Percentiles rank a stretch among this genome's conserved stretches.
phyloP scores from a whole-genome alignment of 2,113 vertebrate genomes.

The Leucopsar rothschildi region DNA sequence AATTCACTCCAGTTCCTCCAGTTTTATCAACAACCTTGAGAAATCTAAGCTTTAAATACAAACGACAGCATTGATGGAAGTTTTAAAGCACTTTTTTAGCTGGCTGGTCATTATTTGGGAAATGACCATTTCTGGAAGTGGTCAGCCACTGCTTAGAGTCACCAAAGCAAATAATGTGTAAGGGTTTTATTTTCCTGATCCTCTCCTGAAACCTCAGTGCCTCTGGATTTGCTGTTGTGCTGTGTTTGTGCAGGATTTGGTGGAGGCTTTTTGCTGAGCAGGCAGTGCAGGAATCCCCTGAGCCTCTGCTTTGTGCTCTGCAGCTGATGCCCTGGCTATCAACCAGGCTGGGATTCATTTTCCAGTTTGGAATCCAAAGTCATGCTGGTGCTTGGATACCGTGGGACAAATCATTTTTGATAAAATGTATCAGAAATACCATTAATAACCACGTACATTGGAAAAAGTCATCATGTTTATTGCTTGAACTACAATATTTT shows the following conservation, averaged over 20 bases:
- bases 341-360: neutral
- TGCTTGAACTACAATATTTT: neutral
- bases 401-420: neutral
- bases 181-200: neutral
- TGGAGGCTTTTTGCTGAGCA: neutral
- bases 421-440: neutral
- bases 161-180: neutral
- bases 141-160: neutral
- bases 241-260: neutral
- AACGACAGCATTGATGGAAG: neutral
- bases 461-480: neutral
- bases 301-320: neutral
- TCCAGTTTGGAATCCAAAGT: neutral
- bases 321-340: neutral
- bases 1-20: neutral
- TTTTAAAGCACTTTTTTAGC: neutral
- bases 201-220: neutral
- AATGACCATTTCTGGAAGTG: neutral
- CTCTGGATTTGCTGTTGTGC: neutral
- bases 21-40: neutral
- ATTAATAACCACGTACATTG: accelerated
- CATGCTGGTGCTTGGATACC: neutral
- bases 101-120: neutral
- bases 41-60: neutral
- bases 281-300: neutral